phyloP scores from a whole-genome alignment of 2,888 invertebrate species.

The Fissipunctia ypsillon region DNA sequence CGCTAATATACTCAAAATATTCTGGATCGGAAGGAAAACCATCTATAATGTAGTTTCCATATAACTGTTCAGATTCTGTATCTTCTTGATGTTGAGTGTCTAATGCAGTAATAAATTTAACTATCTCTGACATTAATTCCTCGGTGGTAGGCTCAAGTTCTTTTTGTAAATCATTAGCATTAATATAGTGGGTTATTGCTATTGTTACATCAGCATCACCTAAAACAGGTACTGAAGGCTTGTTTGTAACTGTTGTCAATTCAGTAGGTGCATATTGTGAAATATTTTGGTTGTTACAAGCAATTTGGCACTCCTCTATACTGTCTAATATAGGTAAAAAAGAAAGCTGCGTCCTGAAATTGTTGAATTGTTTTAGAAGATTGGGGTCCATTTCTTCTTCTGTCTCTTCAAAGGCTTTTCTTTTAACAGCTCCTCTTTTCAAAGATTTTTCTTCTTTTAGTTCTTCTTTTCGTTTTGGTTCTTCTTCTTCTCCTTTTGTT shows the following conservation, averaged over 20 bases:
- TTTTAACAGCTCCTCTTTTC: too few relatives aligned
- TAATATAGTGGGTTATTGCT: conserved; percentile 80
- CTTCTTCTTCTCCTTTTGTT: too few relatives aligned
- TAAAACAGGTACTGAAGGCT: conserved; percentile 82
- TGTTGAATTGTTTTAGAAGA: conserved; percentile 64
- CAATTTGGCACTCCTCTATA: conserved; percentile 72
- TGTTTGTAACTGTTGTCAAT: conserved; percentile 70
- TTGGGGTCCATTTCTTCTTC: conserved; percentile 30
- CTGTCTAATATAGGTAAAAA: conserved; percentile 80
- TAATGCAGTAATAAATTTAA: conserved; percentile 77
- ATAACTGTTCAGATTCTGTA: conserved; percentile 72
- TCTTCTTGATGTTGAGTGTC: conserved; percentile 77
- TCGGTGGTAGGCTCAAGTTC: conserved; percentile 83
- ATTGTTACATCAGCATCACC: conserved; percentile 86
- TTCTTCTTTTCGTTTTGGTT: conserved; percentile 5
- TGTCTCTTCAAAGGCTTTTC: conserved; percentile 42
- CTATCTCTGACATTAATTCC: conserved; percentile 84
- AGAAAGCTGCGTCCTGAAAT: conserved; percentile 65
- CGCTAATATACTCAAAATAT: conserved; percentile 85
- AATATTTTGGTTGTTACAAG: conserved; percentile 69
- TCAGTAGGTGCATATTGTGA: conserved; percentile 82
- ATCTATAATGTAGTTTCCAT: conserved; percentile 91
- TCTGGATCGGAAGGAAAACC: conserved; percentile 89
- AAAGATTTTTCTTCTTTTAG: conserved; percentile 6
- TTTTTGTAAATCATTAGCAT: conserved; percentile 82